These are phyloP conservation scores for Loxodonta africana DNA, from an alignment of 2,113 vertebrate species.

Conservation along the genomic window DNA sequence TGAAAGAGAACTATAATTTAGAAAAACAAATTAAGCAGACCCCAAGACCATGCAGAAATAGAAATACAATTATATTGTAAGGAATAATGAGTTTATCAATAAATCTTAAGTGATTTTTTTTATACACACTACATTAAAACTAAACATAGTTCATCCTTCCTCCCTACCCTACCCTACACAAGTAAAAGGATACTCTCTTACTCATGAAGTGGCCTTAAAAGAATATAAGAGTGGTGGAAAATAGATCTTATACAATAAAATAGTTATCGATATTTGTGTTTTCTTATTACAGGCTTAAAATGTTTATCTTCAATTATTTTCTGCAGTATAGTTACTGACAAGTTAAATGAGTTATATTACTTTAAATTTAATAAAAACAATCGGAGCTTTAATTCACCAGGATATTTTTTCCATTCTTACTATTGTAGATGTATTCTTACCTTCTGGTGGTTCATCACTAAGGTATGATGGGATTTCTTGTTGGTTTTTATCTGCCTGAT, in stretches of 20 bases:
- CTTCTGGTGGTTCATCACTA: slow-evolving; percentile 92
- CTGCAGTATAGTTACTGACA: neutral
- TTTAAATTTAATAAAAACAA: slow-evolving; percentile 60
- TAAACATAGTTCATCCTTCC: neutral
- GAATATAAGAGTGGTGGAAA: slow-evolving; percentile 15
- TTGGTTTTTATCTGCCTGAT: slow-evolving; percentile 92
- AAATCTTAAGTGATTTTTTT: neutral
- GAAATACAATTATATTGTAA: neutral
- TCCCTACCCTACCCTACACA: slow-evolving; percentile 19
- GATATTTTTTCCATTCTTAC: neutral
- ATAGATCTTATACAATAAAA: no score
- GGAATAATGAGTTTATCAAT: neutral
- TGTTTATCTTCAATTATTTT: slow-evolving; percentile 44
- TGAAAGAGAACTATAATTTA: slow-evolving; percentile 5
- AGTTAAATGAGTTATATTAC: slow-evolving; percentile 27
- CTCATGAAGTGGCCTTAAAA: slow-evolving; percentile 57
- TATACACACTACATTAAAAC: slow-evolving; percentile 5
- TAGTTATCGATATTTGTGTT: neutral
- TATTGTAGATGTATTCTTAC: slow-evolving; percentile 85
- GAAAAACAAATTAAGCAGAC: slow-evolving; percentile 19
- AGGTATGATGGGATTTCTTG: slow-evolving; percentile 92
- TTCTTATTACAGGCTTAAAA: slow-evolving; percentile 56
- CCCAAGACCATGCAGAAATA: neutral
- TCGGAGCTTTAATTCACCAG: slow-evolving; percentile 28
- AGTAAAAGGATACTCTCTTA: neutral